Evolutionary conservation across 2,888 invertebrate genomes (phyloP).

Genomic region (Idaea straminata): DNA sequence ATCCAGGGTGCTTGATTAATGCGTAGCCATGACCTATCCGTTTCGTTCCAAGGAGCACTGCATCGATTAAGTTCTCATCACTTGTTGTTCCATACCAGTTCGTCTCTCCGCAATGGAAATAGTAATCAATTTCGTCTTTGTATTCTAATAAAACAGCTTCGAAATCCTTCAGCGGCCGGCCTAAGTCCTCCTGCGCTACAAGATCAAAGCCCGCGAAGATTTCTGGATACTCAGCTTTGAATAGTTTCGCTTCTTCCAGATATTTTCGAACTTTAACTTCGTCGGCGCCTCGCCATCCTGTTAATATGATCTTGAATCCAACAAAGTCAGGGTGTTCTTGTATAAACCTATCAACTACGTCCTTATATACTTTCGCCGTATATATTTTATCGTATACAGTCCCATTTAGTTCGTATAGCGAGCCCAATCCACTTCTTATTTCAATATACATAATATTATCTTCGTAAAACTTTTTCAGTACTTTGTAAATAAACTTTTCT

Average conservation of each 20-base stretch:
- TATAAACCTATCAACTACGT: slow-evolving; percentile 79
- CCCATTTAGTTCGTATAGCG: slow-evolving; percentile 83
- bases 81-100: slow-evolving; percentile 83
- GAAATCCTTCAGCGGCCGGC: slow-evolving; percentile 81
- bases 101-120: slow-evolving; percentile 91
- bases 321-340: slow-evolving; percentile 82
- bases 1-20: slow-evolving; percentile 84
- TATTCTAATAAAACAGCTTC: slow-evolving; percentile 74
- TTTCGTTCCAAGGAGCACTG: slow-evolving; percentile 85
- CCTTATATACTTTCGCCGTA: slow-evolving; percentile 76
- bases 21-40: slow-evolving; percentile 90
- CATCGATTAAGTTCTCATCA: slow-evolving; percentile 89
- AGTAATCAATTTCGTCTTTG: slow-evolving; percentile 81
- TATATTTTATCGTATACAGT: slow-evolving; percentile 74
- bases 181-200: slow-evolving; percentile 89
- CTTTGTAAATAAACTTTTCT: slow-evolving; percentile 82
- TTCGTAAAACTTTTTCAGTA: slow-evolving; percentile 81
- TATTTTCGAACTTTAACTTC: slow-evolving; percentile 62
- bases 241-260: slow-evolving; percentile 47
- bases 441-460: slow-evolving; percentile 87
- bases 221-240: slow-evolving; percentile 80
- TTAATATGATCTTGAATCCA: slow-evolving; percentile 84
- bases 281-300: slow-evolving; percentile 40
- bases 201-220: slow-evolving; percentile 89
- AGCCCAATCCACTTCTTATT: slow-evolving; percentile 80